Conservation (phyloP, 2,888 invertebrate species). For the Epiperipatus broadwayi region DNA sequence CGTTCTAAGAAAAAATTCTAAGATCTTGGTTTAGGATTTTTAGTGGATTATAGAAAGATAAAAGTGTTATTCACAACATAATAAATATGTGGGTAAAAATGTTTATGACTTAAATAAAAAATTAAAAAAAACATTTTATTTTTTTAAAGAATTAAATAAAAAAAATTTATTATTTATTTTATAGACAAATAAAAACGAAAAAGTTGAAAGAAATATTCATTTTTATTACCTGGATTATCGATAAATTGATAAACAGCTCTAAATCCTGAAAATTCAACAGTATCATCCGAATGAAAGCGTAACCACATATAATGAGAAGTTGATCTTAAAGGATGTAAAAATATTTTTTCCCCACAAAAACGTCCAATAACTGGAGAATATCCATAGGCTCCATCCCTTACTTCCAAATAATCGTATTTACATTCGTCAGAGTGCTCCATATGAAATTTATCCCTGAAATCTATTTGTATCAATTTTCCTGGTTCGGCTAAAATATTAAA, state of each 20-base stretch:
- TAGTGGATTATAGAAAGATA: no score
- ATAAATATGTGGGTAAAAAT: no score
- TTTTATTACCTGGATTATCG: slow-evolving; percentile 37
- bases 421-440: slow-evolving; percentile 48
- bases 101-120: no score
- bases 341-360: slow-evolving; percentile 45
- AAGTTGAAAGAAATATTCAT: no score
- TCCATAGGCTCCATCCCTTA: slow-evolving; percentile 60
- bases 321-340: slow-evolving; percentile 51
- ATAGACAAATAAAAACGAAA: no score
- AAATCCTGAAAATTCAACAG: slow-evolving; percentile 57
- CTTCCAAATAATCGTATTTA: slow-evolving; percentile 58
- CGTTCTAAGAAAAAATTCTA: no score
- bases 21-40: no score
- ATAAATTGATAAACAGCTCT: slow-evolving; percentile 50
- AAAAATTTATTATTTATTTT: no score
- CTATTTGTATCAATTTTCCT: slow-evolving; percentile 41
- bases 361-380: slow-evolving; percentile 45
- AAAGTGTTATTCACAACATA: no score
- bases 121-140: no score
- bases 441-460: slow-evolving; percentile 57
- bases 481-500: slow-evolving; percentile 25
- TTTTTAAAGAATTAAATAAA: no score
- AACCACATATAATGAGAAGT: slow-evolving; percentile 55
- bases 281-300: slow-evolving; percentile 56